Conservation (phyloP, 2,888 invertebrate genomes). For the Seira ritae region DNA sequence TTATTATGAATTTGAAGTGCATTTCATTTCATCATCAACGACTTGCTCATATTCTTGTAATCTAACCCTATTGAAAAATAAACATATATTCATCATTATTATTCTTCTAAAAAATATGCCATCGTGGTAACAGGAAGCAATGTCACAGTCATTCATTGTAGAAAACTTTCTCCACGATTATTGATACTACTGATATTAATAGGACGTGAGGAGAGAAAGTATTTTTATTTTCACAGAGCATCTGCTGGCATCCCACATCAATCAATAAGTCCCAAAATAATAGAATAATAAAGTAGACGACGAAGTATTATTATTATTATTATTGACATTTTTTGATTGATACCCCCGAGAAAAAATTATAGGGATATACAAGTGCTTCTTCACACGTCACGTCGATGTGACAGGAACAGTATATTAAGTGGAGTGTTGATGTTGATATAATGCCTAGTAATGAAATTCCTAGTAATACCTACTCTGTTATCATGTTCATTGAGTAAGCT, state of each 20-base stretch:
- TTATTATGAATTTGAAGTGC: too few relatives aligned
- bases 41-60: slow-evolving; percentile 93
- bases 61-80: slow-evolving; percentile 80
- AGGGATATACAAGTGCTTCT: background rate
- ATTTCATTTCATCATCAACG: slow-evolving; percentile 91
- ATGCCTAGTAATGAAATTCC: background rate
- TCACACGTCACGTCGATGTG: background rate
- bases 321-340: background rate
- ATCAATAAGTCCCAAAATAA: slow-evolving; percentile 35
- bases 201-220: background rate
- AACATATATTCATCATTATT: slow-evolving; percentile 13
- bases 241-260: slow-evolving; percentile 52
- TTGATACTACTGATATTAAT: background rate
- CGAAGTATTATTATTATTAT: slow-evolving; percentile 1
- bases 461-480: background rate
- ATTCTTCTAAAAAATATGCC: too few relatives aligned
- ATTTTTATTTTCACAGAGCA: slow-evolving; percentile 20
- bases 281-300: slow-evolving; percentile 8
- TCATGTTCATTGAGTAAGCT: slow-evolving; percentile 1
- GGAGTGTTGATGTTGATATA: background rate
- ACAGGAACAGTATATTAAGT: background rate
- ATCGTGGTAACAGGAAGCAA: background rate
- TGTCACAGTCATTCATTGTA: background rate
- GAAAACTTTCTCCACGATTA: background rate
- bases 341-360: background rate